Evolutionary conservation across 2,888 invertebrate genomes (phyloP), one percentile per base, ranked within the genome.

Genomic region (Cephus nigrinus): DNA sequence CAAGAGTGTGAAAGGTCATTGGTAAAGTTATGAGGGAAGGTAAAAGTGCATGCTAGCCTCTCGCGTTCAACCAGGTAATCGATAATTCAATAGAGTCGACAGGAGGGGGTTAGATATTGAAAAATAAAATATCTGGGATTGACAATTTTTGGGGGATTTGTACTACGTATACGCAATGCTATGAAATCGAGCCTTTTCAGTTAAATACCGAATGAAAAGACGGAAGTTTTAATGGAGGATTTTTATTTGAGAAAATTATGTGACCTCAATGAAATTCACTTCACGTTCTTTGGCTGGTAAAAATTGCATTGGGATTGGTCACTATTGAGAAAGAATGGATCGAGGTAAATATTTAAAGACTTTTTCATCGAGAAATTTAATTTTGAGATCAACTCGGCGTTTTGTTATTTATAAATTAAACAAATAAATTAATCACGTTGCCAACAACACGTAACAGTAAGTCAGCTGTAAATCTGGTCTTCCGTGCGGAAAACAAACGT

Each of bases 1-100:
- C 79, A 78, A 79, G 76, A 76, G 73, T 34, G 76, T 75, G 68
- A 83, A 85, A 84, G 86, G 84, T 86, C 83, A 85, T 31, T 75
- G 73, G 76, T 80, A 83, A 80, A 84, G 76, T 74, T 78, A 80
- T 78, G 78, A 75, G 33, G 12, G 30, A 71, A 71, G 33, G 11
- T 71, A 71, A 71, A 71, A 71, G 71, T 71, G 71, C 71, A 71
- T 30, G 30, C 23, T 30, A 15, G 33, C 1, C 71, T 12, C 31
- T 33, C 31, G 11, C 23, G 23, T 15, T 31, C 33, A 5, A 15
- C 71, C 12, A 33, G 31, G 23, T 12, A 71, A 30, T 71, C 71
- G 71, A 71, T 71, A 71, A 11, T 9, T 71, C 71, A 23, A 55
- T 55, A 55, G 55, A 55, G 23, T 55, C 55, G 23, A 9, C 23